Conservation (phyloP, 2,113 vertebrate species). For the Thomomys bottae region DNA sequence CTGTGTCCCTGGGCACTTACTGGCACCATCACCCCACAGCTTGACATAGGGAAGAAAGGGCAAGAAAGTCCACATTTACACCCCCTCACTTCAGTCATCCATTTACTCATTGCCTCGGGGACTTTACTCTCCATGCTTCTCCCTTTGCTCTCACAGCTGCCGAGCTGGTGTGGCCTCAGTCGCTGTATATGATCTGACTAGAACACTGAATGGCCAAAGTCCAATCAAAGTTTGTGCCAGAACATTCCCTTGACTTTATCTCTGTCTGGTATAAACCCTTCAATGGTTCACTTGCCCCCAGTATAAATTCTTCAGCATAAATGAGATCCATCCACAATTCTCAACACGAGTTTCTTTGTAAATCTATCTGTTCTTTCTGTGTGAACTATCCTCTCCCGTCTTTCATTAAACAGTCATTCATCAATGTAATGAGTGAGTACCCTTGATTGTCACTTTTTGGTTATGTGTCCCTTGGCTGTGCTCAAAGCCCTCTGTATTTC, state of each 20-base stretch:
- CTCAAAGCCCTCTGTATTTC: not conserved
- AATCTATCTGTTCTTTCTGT: not conserved
- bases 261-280: not conserved
- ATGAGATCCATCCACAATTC: not conserved
- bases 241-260: not conserved
- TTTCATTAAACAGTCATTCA: not conserved
- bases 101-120: not conserved
- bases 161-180: not conserved
- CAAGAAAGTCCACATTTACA: not conserved
- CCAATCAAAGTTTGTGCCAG: not conserved
- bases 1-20: not conserved
- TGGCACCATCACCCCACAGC: not conserved
- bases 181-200: not conserved
- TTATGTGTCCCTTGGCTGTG: not conserved
- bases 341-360: not conserved
- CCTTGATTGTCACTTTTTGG: not conserved
- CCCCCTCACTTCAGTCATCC: not conserved
- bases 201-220: not conserved
- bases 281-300: not conserved
- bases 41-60: not conserved
- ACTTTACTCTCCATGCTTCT: not conserved
- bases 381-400: not conserved
- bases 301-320: not conserved
- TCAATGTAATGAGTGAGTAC: not conserved
- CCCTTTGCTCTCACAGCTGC: not conserved